Percentiles rank a stretch among this genome's conserved stretches.
Conservation (phyloP, 2,113 vertebrate species). For the Entelurus aequoreus region DNA sequence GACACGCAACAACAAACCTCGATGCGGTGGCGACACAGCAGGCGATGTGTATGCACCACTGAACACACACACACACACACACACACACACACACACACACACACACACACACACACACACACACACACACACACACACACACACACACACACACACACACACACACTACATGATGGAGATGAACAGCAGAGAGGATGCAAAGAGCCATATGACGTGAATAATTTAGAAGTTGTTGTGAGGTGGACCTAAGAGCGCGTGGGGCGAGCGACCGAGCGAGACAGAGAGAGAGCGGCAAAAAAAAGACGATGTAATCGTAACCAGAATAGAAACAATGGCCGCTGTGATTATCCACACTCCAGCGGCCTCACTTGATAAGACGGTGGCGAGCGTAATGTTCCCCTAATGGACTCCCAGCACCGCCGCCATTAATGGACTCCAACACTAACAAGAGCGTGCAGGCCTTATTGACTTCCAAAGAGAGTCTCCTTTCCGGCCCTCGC, state of each 20-base stretch:
- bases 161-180: slow-evolving; percentile 35
- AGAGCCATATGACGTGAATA: slow-evolving; percentile 64
- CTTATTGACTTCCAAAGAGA: background rate
- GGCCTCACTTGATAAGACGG: slow-evolving; percentile 60
- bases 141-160: background rate
- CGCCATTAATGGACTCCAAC: slow-evolving; percentile 61
- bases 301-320: too few species aligned
- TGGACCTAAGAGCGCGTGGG: slow-evolving; percentile 48
- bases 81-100: background rate
- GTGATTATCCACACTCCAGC: slow-evolving; percentile 67
- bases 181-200: slow-evolving; percentile 52
- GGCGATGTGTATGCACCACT: background rate
- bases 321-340: slow-evolving; percentile 46
- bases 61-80: background rate
- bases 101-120: slow-evolving; percentile 1
- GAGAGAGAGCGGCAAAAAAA: background rate
- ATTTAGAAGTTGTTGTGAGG: slow-evolving; percentile 60
- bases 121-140: background rate
- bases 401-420: slow-evolving; percentile 66
- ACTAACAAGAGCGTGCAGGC: slow-evolving; percentile 35
- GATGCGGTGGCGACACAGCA: slow-evolving; percentile 23
- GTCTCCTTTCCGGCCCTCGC: background rate
- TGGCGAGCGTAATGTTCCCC: slow-evolving; percentile 63
- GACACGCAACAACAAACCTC: slow-evolving; percentile 40
- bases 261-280: background rate